These are phyloP conservation scores for Dascillus cervinus DNA, from an alignment of 2,888 invertebrate genomes.

Conservation along the genomic window DNA sequence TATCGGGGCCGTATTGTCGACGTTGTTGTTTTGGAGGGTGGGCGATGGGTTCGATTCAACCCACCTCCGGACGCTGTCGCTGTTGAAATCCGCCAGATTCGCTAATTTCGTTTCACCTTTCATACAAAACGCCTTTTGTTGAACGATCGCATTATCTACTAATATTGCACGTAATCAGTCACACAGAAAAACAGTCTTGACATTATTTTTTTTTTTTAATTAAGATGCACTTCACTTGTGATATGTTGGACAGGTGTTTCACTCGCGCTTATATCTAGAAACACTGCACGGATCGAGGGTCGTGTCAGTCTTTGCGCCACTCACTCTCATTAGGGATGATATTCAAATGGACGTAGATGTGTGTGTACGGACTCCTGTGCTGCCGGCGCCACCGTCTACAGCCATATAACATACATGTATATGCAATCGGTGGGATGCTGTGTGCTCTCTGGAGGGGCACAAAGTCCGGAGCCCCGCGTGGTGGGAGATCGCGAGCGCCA, in stretches of 20 bases:
- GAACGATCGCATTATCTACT: constrained; percentile 4
- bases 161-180: constrained; percentile 1
- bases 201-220: constrained; percentile 3
- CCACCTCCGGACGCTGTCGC: constrained; percentile 53
- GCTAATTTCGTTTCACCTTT: constrained; percentile 29
- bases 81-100: constrained; percentile 54
- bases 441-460: constrained; percentile 32
- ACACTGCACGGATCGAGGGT: constrained; percentile 8
- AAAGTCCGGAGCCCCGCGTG: constrained; percentile 20
- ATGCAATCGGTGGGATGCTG: constrained; percentile 41
- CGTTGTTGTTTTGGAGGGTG: constrained; percentile 40
- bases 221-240: constrained; percentile 16
- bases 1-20: constrained; percentile 30
- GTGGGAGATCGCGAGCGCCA: constrained; percentile 21
- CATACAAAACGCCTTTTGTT: constrained; percentile 1
- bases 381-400: constrained; percentile 35
- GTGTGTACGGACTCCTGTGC: constrained; percentile 24
- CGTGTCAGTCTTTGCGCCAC: constrained; percentile 7
- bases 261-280: constrained; percentile 9
- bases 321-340: constrained; percentile 14
- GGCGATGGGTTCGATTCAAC: constrained; percentile 50
- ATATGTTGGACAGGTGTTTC: constrained; percentile 13
- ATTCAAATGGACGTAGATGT: constrained; percentile 13
- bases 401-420: constrained; percentile 39
- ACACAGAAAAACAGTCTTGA: constrained; percentile 10